These are phyloP conservation scores for Conus ventricosus DNA, from an alignment of 1,140 invertebrate genomes.

Conservation along the genomic window DNA sequence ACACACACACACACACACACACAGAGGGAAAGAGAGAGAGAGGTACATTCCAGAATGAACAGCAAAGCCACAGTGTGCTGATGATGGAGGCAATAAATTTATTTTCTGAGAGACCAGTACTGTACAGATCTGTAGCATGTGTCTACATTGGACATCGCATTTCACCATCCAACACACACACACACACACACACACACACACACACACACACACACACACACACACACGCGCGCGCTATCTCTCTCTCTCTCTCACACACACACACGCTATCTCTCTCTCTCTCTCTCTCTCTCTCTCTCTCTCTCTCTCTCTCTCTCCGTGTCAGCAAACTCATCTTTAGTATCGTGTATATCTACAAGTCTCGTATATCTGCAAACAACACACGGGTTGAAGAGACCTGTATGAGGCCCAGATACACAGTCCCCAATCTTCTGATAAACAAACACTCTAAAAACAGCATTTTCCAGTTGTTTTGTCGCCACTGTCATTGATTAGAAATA, in stretches of 20 bases:
- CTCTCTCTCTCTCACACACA: not conserved
- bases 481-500: not conserved
- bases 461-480: not conserved
- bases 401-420: too few species aligned
- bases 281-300: not conserved
- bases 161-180: not conserved
- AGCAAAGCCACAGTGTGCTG: not conserved
- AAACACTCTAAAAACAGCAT: not conserved
- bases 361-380: too few species aligned
- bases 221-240: not conserved
- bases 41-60: not conserved
- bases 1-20: not conserved
- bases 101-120: too few species aligned
- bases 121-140: not conserved
- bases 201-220: too few species aligned
- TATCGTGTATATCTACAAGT: too few species aligned
- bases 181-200: not conserved
- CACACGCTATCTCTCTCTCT: too few species aligned
- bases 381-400: too few species aligned
- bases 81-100: not conserved
- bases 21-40: not conserved
- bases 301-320: slow-evolving; percentile 1
- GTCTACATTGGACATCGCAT: not conserved
- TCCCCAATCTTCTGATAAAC: not conserved
- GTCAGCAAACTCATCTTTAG: not conserved